Percentiles rank a stretch among this genome's conserved stretches.
phyloP scores from a whole-genome alignment of 2,113 vertebrate species.

The Cervus canadensis region DNA sequence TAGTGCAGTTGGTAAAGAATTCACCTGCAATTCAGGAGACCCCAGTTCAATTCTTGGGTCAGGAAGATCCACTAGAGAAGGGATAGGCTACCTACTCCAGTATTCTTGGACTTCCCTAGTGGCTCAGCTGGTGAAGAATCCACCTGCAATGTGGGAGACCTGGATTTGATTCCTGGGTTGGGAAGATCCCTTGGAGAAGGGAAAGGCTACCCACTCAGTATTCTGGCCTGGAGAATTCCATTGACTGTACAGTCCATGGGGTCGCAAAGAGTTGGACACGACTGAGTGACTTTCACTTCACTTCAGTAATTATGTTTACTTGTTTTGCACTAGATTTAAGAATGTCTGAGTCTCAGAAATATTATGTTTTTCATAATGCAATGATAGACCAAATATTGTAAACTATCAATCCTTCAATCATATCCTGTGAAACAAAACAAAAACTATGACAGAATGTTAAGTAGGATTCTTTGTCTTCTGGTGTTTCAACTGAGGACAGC shows the following conservation, averaged over 20 bases:
- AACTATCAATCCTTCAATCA: neutral
- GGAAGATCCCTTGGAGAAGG: neutral
- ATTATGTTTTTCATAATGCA: neutral
- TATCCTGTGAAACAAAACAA: neutral
- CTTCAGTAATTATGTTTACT: neutral
- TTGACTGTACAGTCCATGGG: neutral
- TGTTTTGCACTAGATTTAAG: neutral
- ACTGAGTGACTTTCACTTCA: neutral
- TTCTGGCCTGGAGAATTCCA: neutral
- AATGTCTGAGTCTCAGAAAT: neutral
- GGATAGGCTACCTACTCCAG: neutral
- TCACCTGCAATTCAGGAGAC: neutral
- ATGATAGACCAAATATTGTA: neutral
- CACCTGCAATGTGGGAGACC: neutral
- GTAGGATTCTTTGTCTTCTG: neutral
- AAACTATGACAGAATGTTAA: neutral
- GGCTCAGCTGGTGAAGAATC: neutral
- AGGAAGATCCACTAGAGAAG: neutral
- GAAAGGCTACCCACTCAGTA: neutral
- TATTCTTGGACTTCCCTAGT: neutral
- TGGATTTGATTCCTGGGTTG: neutral
- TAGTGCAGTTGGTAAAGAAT: neutral
- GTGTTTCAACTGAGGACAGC: neutral
- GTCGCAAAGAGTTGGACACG: neutral
- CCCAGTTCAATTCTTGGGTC: neutral